phyloP scores from a whole-genome alignment of 2,888 invertebrate genomes.

The Cheilosia grossa region DNA sequence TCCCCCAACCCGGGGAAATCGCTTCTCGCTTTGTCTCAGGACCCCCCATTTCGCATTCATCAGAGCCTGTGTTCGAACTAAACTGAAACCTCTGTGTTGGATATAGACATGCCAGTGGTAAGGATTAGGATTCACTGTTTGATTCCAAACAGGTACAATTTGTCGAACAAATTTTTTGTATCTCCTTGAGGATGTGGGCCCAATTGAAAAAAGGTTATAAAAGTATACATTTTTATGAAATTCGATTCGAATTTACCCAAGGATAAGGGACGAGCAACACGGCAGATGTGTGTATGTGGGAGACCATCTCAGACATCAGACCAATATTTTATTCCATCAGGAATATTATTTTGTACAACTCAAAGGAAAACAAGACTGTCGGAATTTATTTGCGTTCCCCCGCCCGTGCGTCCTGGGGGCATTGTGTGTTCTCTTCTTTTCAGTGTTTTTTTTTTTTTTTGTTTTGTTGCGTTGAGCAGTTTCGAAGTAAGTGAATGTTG shows the following conservation, averaged over 20 bases:
- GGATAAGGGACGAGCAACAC: constrained; percentile 25
- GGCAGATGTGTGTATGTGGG: not conserved
- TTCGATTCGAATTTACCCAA: constrained; percentile 61
- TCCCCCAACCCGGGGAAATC: too few relatives aligned
- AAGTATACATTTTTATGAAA: constrained; percentile 64
- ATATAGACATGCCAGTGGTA: not conserved
- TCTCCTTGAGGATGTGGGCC: constrained; percentile 34
- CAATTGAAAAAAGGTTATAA: constrained; percentile 34
- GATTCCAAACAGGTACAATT: constrained; percentile 72
- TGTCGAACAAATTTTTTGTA: constrained; percentile 70
- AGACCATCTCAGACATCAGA: constrained; percentile 18
- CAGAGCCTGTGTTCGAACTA: constrained; percentile 5
- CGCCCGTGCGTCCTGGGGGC: not conserved
- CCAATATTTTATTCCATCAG: constrained; percentile 55
- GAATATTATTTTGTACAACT: constrained; percentile 65
- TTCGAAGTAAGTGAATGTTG: constrained; percentile 29
- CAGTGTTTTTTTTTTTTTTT: constrained; percentile 21
- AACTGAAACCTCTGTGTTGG: not conserved
- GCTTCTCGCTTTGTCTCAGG: not conserved
- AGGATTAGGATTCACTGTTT: constrained; percentile 54
- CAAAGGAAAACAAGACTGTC: constrained; percentile 48
- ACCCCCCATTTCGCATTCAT: constrained; percentile 37
- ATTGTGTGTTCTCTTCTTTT: not conserved
- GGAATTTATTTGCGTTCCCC: constrained; percentile 57
- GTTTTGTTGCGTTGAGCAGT: not conserved